A percentile compares a stretch with the other conserved stretches of the same genome.
Evolutionary conservation across 53 echinoderm and acorn worm species (phyloP).

Genomic region (Glandiceps talaboti): DNA sequence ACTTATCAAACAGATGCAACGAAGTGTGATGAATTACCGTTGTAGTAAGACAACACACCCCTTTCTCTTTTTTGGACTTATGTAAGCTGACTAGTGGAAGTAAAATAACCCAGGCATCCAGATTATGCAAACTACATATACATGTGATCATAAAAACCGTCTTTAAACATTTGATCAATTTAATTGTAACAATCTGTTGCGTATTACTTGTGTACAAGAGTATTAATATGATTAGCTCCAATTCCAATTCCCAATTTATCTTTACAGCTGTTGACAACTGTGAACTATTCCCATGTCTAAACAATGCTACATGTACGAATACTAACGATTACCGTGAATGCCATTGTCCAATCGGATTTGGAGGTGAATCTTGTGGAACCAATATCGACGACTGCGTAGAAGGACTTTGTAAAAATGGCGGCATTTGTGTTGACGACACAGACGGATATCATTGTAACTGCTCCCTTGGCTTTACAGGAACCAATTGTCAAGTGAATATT

Average conservation of each 20-base stretch:
- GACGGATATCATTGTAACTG: constrained; percentile 25
- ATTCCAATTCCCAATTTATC: not conserved
- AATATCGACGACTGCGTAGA: constrained; percentile 35
- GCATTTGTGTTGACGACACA: constrained; percentile 23
- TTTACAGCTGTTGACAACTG: not conserved
- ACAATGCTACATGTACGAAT: constrained; percentile 19
- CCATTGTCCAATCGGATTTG: constrained; percentile 16
- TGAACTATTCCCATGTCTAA: constrained; percentile 14
- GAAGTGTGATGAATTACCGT: not conserved
- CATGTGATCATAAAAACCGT: not conserved
- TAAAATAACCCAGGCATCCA: no score
- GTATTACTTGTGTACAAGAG: no score
- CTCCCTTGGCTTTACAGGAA: constrained; percentile 20
- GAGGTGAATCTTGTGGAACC: constrained; percentile 22
- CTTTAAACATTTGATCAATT: not conserved
- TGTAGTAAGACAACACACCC: not conserved
- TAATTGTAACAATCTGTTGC: no score
- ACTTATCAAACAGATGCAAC: no score
- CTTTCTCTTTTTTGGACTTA: no score
- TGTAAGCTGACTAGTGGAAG: no score
- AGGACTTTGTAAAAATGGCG: constrained; percentile 26
- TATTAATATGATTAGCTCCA: no score
- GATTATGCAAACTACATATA: no score
- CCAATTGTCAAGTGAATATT: constrained; percentile 31
- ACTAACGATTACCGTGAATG: constrained; percentile 12